Evolutionary conservation across 2,797 vertebrate genomes (phyloP).

Genomic region (Eremophila alpestris): DNA sequence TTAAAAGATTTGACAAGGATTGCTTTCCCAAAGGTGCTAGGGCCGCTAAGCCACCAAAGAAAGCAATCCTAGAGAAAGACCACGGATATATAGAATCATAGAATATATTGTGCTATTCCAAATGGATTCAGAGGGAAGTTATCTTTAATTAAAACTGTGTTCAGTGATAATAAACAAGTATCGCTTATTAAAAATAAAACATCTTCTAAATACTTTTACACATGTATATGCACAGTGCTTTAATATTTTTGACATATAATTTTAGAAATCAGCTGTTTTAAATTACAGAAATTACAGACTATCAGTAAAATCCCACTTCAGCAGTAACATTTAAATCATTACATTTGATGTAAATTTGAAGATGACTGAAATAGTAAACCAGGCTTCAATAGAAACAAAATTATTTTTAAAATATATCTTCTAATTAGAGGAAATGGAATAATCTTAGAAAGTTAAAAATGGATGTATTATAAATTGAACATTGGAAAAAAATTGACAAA

Average conservation of each 20-base stretch:
- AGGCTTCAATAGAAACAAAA: neutral
- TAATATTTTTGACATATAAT: neutral
- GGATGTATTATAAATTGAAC: neutral
- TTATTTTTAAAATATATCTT: neutral
- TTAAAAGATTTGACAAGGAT: neutral
- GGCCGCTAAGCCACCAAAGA: neutral
- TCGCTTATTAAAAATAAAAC: constrained; percentile 24
- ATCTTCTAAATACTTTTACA: neutral
- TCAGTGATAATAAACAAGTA: neutral
- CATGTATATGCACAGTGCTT: neutral
- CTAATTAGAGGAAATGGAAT: neutral
- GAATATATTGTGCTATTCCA: neutral
- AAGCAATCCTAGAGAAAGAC: neutral
- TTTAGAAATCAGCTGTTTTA: neutral
- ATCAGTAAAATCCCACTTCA: neutral
- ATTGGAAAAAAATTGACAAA: neutral
- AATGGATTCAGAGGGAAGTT: neutral
- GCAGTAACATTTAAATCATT: neutral
- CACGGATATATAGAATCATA: neutral
- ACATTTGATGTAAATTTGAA: neutral
- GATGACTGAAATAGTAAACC: neutral
- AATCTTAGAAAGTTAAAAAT: neutral
- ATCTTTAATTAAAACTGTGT: neutral
- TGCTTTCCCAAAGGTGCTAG: neutral
- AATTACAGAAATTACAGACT: neutral